Percentiles rank a stretch among this genome's conserved stretches.
phyloP scores from a whole-genome alignment of 2,797 vertebrate species.

The Percopsis omiscomaycus region DNA sequence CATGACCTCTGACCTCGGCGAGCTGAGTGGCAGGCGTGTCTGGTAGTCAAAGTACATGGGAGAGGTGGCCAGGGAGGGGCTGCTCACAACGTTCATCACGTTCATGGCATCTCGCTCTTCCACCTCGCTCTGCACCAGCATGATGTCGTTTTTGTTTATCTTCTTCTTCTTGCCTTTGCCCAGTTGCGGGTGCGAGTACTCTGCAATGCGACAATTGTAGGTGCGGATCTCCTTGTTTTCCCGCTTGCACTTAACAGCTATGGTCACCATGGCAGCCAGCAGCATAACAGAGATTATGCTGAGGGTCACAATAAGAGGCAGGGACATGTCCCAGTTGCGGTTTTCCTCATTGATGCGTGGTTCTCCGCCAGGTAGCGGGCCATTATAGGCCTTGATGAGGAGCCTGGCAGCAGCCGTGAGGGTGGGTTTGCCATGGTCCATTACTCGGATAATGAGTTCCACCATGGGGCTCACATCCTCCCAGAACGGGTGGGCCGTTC shows the following conservation, averaged over 20 bases:
- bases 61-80: conserved; percentile 97
- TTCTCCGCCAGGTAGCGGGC: conserved; percentile 89
- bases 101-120: conserved; percentile 99
- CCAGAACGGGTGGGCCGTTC: conserved; percentile 94
- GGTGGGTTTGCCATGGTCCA: conserved; percentile 94
- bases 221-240: conserved; percentile 99
- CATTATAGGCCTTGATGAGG: conserved; percentile 89
- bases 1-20: conserved; percentile 99
- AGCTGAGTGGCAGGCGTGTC: conserved; percentile 99
- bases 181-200: conserved; percentile 97
- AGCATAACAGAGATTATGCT: conserved; percentile 97
- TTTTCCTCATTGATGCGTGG: conserved; percentile 89
- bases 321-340: conserved; percentile 95
- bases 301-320: conserved; percentile 95
- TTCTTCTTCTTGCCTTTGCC: conserved; percentile 98
- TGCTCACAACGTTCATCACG: conserved; percentile 99
- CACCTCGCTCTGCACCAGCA: conserved; percentile 99
- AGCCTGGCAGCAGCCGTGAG: conserved; percentile 92
- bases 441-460: conserved; percentile 94
- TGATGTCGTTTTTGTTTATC: conserved; percentile 99
- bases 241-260: conserved; percentile 95
- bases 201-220: conserved; percentile 98
- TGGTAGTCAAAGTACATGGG: conserved; percentile 99
- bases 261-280: conserved; percentile 96
- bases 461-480: conserved; percentile 90